Conservation (phyloP, 92 coral and sea anemone genomes). For the Palythoa grandiflora region DNA sequence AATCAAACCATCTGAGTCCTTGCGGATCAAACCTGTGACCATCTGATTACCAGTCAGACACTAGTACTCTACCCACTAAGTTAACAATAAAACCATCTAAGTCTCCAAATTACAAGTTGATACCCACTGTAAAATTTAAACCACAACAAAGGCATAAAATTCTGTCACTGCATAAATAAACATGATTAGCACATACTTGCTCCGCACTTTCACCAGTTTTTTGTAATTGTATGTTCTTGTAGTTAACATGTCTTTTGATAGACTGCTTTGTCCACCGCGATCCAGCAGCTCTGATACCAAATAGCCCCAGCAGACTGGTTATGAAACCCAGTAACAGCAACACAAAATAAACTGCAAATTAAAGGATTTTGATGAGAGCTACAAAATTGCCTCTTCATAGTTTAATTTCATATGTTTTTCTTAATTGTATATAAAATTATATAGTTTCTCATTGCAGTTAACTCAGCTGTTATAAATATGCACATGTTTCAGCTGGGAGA, state of each 20-base stretch:
- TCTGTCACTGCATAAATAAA: not conserved
- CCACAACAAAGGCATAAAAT: not conserved
- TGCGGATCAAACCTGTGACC: too few relatives aligned
- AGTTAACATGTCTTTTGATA: constrained; percentile 15
- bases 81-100: too few relatives aligned
- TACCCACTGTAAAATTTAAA: not conserved
- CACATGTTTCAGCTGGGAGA: too few relatives aligned
- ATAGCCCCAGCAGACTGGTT: constrained; percentile 45
- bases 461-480: too few relatives aligned
- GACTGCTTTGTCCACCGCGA: constrained; percentile 47
- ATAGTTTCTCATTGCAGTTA: too few relatives aligned
- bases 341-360: constrained; percentile 22
- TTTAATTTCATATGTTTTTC: too few relatives aligned
- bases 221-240: constrained; percentile 26
- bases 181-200: constrained; percentile 9
- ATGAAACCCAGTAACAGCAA: constrained; percentile 59
- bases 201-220: constrained; percentile 1
- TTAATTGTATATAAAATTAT: too few relatives aligned
- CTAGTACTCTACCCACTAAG: too few relatives aligned
- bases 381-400: not conserved
- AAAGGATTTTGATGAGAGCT: not conserved
- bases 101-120: too few relatives aligned
- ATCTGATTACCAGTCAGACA: too few relatives aligned
- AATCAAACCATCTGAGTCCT: too few relatives aligned
- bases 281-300: constrained; percentile 71